These are phyloP conservation scores for Gyps fulvus DNA, from an alignment of 2,113 vertebrate genomes.

Conservation along the genomic window DNA sequence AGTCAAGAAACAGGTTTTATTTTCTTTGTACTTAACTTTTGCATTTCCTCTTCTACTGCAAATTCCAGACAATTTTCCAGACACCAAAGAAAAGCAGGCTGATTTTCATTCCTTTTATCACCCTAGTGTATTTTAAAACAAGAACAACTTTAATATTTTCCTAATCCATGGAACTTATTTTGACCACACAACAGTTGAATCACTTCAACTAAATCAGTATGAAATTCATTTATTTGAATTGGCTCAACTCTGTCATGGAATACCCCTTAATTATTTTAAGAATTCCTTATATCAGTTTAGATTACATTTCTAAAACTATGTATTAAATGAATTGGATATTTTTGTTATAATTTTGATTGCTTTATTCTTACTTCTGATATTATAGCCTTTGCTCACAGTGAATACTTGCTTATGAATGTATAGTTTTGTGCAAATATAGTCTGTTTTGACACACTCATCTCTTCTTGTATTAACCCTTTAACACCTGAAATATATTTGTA, in stretches of 20 bases:
- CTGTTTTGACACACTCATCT: not conserved
- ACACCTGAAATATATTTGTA: not conserved
- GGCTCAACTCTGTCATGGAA: not conserved
- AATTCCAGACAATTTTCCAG: not conserved
- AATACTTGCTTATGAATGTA: not conserved
- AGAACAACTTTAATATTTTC: not conserved
- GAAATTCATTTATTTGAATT: not conserved
- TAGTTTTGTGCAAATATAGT: not conserved
- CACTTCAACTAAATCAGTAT: not conserved
- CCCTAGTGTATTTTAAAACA: not conserved
- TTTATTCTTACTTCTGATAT: not conserved
- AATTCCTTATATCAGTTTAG: not conserved
- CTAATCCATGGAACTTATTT: not conserved
- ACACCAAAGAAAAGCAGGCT: not conserved
- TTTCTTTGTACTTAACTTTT: not conserved
- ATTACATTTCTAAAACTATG: not conserved
- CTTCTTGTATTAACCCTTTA: not conserved
- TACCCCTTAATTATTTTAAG: not conserved
- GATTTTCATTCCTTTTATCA: not conserved
- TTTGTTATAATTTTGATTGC: not conserved
- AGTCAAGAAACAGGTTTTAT: not conserved
- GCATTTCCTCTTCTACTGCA: not conserved
- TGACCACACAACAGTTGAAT: not conserved
- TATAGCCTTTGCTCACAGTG: not conserved
- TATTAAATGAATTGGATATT: not conserved